Evolutionary conservation across 2,113 vertebrate genomes (phyloP).

Genomic region (Oryctolagus cuniculus): DNA sequence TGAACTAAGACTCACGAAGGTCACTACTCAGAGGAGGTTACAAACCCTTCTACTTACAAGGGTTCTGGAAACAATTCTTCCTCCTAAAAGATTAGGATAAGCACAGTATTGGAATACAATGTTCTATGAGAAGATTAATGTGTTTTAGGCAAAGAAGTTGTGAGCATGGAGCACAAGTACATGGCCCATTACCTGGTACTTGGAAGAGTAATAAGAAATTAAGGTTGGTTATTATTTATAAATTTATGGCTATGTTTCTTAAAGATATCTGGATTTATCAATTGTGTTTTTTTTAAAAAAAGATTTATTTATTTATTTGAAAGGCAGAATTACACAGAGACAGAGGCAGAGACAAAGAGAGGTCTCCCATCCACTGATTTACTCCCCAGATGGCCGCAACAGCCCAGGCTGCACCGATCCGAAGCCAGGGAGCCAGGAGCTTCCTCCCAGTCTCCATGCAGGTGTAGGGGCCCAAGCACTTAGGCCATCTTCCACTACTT

Average conservation of each 20-base stretch:
- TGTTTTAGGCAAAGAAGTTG: not conserved
- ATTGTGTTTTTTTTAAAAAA: no score
- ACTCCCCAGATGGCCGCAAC: no score
- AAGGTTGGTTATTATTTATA: not conserved
- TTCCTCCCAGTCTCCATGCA: no score
- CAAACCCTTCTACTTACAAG: not conserved
- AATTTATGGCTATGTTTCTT: conserved; percentile 26
- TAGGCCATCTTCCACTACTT: no score
- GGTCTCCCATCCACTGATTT: no score
- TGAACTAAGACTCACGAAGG: not conserved
- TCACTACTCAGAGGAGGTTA: not conserved
- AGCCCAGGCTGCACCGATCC: no score
- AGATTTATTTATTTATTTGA: no score
- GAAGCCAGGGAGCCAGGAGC: no score
- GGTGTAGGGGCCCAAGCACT: no score
- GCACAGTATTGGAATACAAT: not conserved
- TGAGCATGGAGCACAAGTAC: not conserved
- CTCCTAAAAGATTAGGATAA: not conserved
- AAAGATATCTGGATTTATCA: conserved; percentile 11
- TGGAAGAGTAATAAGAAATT: conserved; percentile 4
- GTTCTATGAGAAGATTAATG: not conserved
- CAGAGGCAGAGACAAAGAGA: no score
- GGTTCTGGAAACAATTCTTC: conserved; percentile 26
- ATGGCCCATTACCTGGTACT: not conserved
- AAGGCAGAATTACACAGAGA: no score